Conservation (phyloP, 2,888 invertebrate genomes). For the Ophioninae sp. region DNA sequence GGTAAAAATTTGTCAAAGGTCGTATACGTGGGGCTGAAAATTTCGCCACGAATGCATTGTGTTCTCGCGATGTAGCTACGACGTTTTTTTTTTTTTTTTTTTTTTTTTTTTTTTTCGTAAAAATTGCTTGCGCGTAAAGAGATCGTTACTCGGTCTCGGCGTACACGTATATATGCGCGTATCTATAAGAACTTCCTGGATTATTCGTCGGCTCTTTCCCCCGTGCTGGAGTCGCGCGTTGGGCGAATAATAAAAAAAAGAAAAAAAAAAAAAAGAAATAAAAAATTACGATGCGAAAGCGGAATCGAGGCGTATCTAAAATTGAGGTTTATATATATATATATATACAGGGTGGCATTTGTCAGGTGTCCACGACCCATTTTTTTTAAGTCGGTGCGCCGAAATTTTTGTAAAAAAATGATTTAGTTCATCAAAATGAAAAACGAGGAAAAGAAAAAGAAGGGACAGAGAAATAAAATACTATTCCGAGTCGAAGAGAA, state of each 20-base stretch:
- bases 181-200: constrained; percentile 76
- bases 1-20: constrained; percentile 2
- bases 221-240: constrained; percentile 18
- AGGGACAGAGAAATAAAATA: too few species aligned
- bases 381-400: neutral
- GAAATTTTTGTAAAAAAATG: neutral
- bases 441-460: too few species aligned
- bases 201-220: constrained; percentile 64
- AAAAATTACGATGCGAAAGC: constrained; percentile 28
- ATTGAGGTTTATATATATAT: constrained; percentile 24
- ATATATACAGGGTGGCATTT: neutral
- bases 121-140: constrained; percentile 81
- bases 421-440: neutral
- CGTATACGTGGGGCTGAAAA: neutral
- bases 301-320: constrained; percentile 56
- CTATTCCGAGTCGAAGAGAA: too few species aligned
- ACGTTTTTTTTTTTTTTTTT: constrained; percentile 58
- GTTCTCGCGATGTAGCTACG: constrained; percentile 50
- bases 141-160: constrained; percentile 72
- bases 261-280: constrained; percentile 26
- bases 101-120: constrained; percentile 73
- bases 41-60: constrained; percentile 13
- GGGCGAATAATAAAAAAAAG: constrained; percentile 9
- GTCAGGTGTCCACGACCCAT: neutral
- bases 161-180: constrained; percentile 9